These are phyloP conservation scores for Gastrophryne carolinensis DNA, from an alignment of 2,797 vertebrate species.

Conservation along the genomic window DNA sequence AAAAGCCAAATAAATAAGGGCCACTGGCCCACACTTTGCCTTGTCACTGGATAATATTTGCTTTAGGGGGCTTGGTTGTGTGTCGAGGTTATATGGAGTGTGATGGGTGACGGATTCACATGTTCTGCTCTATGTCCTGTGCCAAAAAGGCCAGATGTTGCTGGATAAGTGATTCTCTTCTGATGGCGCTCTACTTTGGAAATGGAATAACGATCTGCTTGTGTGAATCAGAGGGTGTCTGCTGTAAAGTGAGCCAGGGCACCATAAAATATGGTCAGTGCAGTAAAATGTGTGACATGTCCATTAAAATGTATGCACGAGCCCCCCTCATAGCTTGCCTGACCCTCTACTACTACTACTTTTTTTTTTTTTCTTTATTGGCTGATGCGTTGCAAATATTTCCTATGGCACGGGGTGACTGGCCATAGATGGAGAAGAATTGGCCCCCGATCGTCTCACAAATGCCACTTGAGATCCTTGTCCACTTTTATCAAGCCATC, in stretches of 20 bases:
- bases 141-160: conserved; percentile 9
- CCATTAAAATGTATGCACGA: neutral
- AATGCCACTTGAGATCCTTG: too few species aligned
- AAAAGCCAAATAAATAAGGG: too few species aligned
- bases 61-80: neutral
- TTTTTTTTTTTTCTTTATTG: too few species aligned
- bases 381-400: too few species aligned
- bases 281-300: neutral
- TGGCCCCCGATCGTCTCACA: too few species aligned
- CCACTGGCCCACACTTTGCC: too few species aligned
- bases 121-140: neutral
- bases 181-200: neutral
- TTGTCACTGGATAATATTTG: neutral
- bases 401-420: too few species aligned
- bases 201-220: neutral
- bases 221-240: conserved; percentile 2
- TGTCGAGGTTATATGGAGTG: conserved; percentile 2
- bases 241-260: neutral
- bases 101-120: neutral
- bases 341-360: too few species aligned
- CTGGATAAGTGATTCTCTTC: neutral
- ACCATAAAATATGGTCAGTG: neutral
- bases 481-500: too few species aligned
- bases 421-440: too few species aligned
- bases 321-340: too few species aligned